Base-by-base conservation (phyloP, 2,888 invertebrate species). In the Portevinia maculata region DNA sequence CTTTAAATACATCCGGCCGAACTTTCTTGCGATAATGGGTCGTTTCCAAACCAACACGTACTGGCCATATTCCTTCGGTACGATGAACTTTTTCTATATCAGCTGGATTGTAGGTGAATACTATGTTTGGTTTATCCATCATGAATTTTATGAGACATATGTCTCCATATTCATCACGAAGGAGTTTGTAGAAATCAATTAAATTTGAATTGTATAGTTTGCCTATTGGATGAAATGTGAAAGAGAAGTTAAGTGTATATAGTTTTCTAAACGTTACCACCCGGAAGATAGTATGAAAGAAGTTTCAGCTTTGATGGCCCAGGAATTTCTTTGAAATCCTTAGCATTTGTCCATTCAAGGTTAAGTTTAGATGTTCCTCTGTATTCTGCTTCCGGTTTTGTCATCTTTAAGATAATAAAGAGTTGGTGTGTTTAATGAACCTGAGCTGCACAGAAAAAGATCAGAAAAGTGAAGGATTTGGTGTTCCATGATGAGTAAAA, bases 51-150 rank as follows among this genome's bases (percentile, higher is more conserved):
- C 90, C 90, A 1, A 89, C 85, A 59, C 92, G 88, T 11, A 87
- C 79, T 0, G 92, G 92, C 91, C 91, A 92, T 46, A 87, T n/a
- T 0, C 92, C 92, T 85, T 92, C 91, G 37, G 90, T 88, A 34
- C 92, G 89, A 79, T 91, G 91, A 3, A 87, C 87, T 9, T 83
- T 53, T 62, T 91, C 91, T 50, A 92, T 90, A 85, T 93, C 92
- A 9, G 91, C 90, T 0, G 93, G 92, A 86, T 92, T 90, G 84
- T 92, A 92, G n/a, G 91, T 87, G 11, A 91, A 88, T 0, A 92
- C 88, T 1, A 91, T 85, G 84, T 89, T 87, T 0, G 79, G 62
- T 53, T 87, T 87, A 7, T 89, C 89, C 76, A 88, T 85, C 34
- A 92, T 73, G 2, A 91, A 91, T n/a, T 89, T 90, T 5, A 92